Evolutionary conservation across 2,113 vertebrate species (phyloP).

Genomic region (Tylochromis polylepis): DNA sequence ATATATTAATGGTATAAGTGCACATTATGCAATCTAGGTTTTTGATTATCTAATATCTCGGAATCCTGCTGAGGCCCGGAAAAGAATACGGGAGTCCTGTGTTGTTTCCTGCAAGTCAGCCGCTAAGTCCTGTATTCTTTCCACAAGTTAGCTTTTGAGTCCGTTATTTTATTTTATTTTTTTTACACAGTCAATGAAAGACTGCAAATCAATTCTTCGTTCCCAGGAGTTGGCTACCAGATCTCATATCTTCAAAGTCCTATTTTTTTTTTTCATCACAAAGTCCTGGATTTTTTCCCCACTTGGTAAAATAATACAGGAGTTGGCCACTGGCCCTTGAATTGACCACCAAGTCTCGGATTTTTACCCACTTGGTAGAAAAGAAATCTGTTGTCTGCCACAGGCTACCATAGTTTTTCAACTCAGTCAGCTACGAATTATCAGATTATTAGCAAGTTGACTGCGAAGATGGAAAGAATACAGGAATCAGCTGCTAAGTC

Average conservation of each 20-base stretch:
- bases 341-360: background rate
- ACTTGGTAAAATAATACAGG: background rate
- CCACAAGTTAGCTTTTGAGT: background rate
- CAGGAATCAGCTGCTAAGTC: background rate
- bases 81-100: background rate
- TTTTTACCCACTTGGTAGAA: background rate
- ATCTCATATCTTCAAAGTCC: background rate
- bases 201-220: too few relatives aligned
- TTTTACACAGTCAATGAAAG: too few relatives aligned
- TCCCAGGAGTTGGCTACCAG: background rate
- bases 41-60: conserved; percentile 75
- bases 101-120: background rate
- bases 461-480: background rate
- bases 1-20: conserved; percentile 85
- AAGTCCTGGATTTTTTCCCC: background rate
- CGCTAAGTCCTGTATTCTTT: background rate
- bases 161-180: background rate
- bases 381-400: background rate
- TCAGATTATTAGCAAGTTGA: background rate
- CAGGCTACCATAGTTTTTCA: background rate
- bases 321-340: background rate
- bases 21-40: conserved; percentile 88
- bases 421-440: background rate
- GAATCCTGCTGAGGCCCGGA: conserved; percentile 14
- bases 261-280: background rate